Base-by-base conservation (phyloP, 2,888 invertebrate species). In the Xiphydria camelus region DNA sequence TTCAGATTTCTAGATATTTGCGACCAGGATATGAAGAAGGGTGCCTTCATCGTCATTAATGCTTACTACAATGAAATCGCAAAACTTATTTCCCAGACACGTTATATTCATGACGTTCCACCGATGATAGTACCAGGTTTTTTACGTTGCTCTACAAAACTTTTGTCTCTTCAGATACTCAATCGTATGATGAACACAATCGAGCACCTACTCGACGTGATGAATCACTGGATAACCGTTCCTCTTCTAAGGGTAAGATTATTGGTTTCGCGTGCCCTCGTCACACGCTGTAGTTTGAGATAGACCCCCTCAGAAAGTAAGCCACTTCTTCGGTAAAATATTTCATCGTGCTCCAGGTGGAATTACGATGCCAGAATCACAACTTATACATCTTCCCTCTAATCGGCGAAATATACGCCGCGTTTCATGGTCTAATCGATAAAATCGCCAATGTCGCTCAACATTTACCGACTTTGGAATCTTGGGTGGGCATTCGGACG, bases 381-480 rank as follows among this genome's bases (percentile, higher is more conserved):
- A 47, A 62, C 4, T 37, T 73, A 10, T 62, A 53, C 14, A 37
- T 60, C 3, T 51, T 42, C 14, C 73, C 71, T 1, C 51, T 53
- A 9, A 52, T 67, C 32, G 29, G 29, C 0, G 61, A 68, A 6
- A 47, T 73, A 25, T 46, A 50, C n/a, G 9, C 21, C 2, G 46
- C 50, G 2, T 66, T 69, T 33, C 69, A 68, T 17, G 23, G 20
- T 4, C 46, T 71, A n/a, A 25, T 75, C 2, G 59, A 68, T n/a
- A 44, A 60, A 9, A 68, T 75, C 10, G 57, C 62, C 1, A 49
- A 51, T 10, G 50, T 67, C 21, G 64, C 57, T 4, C 59, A 64
- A 29, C 53, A 64, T 22, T 45, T 73, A 12, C 60, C 66, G 10
- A 53, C 68, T 2, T 42, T 76, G 23, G 72, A 71, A 12, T 64